These are phyloP conservation scores for Agrypnus murinus DNA, from an alignment of 2,888 invertebrate species.

Conservation along the genomic window DNA sequence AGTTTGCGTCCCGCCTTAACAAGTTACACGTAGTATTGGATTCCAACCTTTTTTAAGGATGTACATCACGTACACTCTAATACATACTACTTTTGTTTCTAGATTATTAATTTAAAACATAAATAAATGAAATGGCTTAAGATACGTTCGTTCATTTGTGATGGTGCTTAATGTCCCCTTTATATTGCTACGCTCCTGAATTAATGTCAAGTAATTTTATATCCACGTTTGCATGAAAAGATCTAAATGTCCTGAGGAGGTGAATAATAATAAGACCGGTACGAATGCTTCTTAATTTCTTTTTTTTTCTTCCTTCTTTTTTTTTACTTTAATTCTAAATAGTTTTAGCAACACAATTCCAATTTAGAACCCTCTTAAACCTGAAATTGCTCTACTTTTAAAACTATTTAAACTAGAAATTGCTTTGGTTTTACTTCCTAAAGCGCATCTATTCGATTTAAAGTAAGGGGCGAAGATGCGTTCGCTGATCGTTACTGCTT, in stretches of 20 bases:
- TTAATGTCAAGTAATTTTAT: conserved; percentile 17
- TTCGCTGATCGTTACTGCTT: conserved; percentile 44
- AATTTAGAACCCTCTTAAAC: conserved; percentile 44
- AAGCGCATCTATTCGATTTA: conserved; percentile 40
- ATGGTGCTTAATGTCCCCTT: conserved; percentile 10
- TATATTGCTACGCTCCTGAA: conserved; percentile 16
- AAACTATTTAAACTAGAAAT: conserved; percentile 53
- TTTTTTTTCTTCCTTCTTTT: neutral
- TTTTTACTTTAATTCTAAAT: neutral
- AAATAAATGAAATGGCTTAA: no score
- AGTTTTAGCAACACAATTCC: conserved; percentile 44
- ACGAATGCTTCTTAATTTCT: conserved; percentile 5
- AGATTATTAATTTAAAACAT: no score
- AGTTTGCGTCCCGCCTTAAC: no score
- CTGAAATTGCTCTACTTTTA: conserved; percentile 44
- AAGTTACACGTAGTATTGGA: no score
- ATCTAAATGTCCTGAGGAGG: conserved; percentile 7
- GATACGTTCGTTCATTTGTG: neutral
- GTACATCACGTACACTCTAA: no score
- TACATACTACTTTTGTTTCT: no score
- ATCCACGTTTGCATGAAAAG: conserved; percentile 19
- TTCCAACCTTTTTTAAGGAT: no score
- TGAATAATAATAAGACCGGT: conserved; percentile 23
- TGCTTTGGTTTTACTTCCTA: conserved; percentile 43
- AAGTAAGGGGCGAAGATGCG: conserved; percentile 22